Percentiles rank a stretch among this genome's conserved stretches.
phyloP scores from a whole-genome alignment of 2,113 vertebrate genomes.

The Serinus canaria region DNA sequence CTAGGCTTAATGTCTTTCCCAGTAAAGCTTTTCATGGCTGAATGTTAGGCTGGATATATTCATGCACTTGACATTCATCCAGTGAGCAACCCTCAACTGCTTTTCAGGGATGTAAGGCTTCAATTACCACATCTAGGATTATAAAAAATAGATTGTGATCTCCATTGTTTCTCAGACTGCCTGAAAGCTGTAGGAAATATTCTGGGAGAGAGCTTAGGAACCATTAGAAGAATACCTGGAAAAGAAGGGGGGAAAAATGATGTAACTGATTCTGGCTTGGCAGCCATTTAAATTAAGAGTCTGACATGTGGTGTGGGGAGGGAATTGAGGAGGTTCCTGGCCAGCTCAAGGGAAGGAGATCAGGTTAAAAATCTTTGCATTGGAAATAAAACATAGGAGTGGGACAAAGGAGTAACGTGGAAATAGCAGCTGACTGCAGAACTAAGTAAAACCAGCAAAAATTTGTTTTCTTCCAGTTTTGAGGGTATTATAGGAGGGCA shows the following conservation, averaged over 20 bases:
- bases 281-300: not conserved
- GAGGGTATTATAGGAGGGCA: not conserved
- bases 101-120: not conserved
- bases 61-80: not conserved
- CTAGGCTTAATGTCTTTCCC: not conserved
- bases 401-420: not conserved
- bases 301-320: not conserved
- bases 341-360: not conserved
- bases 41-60: not conserved
- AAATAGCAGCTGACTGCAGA: not conserved
- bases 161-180: not conserved
- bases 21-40: not conserved
- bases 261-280: not conserved
- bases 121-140: not conserved
- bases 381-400: not conserved
- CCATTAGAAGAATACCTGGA: slow-evolving; percentile 18
- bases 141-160: not conserved
- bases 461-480: not conserved
- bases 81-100: not conserved
- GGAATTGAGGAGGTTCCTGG: not conserved
- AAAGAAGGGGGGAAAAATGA: not conserved
- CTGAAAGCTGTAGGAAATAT: not conserved
- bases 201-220: not conserved
- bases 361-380: not conserved
- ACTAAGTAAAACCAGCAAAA: not conserved